Evolutionary conservation across 1,140 invertebrate species (phyloP), one percentile per base, ranked within the genome.

Genomic region (Drosophila nebulosa): DNA sequence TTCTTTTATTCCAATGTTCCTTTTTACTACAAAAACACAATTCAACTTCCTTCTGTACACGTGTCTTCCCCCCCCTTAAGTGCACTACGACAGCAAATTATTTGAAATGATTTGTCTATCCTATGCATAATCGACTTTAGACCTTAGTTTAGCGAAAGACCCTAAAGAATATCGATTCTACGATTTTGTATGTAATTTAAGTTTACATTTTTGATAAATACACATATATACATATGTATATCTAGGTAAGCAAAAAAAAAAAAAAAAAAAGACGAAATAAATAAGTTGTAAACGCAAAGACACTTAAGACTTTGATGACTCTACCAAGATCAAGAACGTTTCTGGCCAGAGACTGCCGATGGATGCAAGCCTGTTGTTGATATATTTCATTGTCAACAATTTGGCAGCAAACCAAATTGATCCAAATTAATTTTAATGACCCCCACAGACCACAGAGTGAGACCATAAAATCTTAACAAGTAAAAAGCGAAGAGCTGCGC

Each of bases 351-450:
- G 39, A 27, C 55, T 10, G 27, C 35, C 22, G 50, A 39, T 59
- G 46, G 55, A 58, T 52, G 65, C 60, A 10, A 12, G 42, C 63
- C 79, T 74, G 70, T 83, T 46, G 39, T 83, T 46, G 39, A 9
- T 88, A 89, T 90, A 90, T 90, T 90, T 90, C 89, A 90, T 90
- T 90, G 89, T 90, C 89, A 90, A 86, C 89, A 90, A 89, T 89
- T 89, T 90, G 89, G 85, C 89, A 90, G 89, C 81, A 70, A 70
- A 78, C 89, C 77, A 90, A 90, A 90, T 90, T 90, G 89, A 90
- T 80, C 89, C 89, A 89, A 90, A 90, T 90, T 90, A 90, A 90
- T 90, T 90, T 90, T 90, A 90, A 90, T 90, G 85, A 90, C 85
- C 89, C 70, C 75, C 77, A 55, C 68, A 63, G 80, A 79, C 62